Base-by-base conservation (phyloP, 2,113 vertebrate genomes). In the Albula glossodonta region DNA sequence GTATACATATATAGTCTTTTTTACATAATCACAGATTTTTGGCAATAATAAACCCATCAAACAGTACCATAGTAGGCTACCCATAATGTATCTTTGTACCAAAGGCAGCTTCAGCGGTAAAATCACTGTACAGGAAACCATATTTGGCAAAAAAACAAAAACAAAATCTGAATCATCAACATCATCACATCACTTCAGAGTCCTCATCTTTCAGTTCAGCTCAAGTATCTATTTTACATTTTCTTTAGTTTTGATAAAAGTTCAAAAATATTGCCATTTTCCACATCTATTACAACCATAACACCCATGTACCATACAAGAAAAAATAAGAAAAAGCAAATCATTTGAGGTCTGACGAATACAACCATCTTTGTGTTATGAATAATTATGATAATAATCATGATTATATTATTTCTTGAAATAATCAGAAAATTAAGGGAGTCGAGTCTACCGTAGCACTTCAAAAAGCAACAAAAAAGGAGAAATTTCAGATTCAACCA, bases 201-300 rank as follows among this genome's bases (percentile, higher is more conserved):
- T 5, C 89, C 85, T 87, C 83, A 89, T 88, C 88, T 89, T 85
- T 87, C 80, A 85, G 87, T 88, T 41, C 49, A 25, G 84, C 85
- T 85, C 85, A 89, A 86, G 85, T 88, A 56, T 70, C 57, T 85
- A 15, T 80, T 87, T 83, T 48, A 56, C 51, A 12, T 86, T 9
- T 56, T 86, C 74, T 86, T 85, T 52, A 80, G 80, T 86, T 89
- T 83, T 86, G 90, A 89, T 91, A 93, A 92, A 86, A 94, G 82
- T 90, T 93, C 84, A 92, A 93, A 94, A 94, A 94, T 94, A 95
- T 93, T 95, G 93, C 93, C 92, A 83, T 92, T 90, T 88, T 84
- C 85, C 80, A 86, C 78, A 85, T 53, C 80, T 79, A 85, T 87
- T 77, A 89, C 86, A 84, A 88, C 78, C 88, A 85, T 31, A 52